A percentile compares a stretch with the other conserved stretches of the same genome.
Evolutionary conservation across 1,140 invertebrate genomes (phyloP).

Genomic region (Cecropterus lyciades): DNA sequence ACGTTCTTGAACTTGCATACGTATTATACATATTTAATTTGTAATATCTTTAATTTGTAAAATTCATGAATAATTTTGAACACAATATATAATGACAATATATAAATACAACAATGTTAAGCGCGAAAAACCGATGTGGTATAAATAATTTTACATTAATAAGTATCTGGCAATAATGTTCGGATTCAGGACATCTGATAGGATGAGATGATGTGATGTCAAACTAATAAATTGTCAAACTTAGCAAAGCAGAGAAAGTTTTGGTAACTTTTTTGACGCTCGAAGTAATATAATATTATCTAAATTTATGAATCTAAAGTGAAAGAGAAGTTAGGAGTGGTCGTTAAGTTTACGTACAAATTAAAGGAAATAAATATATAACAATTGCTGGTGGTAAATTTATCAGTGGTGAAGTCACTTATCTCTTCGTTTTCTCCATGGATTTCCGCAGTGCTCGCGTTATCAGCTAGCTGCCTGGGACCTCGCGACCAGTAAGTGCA

Average conservation of each 20-base stretch:
- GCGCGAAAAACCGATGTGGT: too few species aligned
- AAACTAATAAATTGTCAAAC: slow-evolving; percentile 22
- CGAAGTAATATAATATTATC: neutral
- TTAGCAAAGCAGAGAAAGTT: slow-evolving; percentile 27
- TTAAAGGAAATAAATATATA: neutral
- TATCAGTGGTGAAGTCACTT: slow-evolving; percentile 20
- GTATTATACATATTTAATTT: too few species aligned
- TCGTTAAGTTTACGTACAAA: neutral
- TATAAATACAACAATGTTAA: too few species aligned
- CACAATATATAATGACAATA: too few species aligned
- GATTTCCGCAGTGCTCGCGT: slow-evolving; percentile 9
- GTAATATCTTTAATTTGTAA: too few species aligned
- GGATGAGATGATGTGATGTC: neutral
- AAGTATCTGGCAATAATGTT: too few species aligned
- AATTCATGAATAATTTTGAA: too few species aligned
- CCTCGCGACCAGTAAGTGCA: slow-evolving; percentile 6
- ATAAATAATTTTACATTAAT: too few species aligned
- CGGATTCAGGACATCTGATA: too few species aligned
- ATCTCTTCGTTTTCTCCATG: slow-evolving; percentile 21
- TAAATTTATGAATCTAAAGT: neutral
- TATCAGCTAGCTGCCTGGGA: slow-evolving; percentile 15
- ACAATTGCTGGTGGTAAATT: neutral
- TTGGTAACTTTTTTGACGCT: slow-evolving; percentile 9
- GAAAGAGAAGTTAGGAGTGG: neutral
- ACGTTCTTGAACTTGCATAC: too few species aligned